A percentile compares a stretch with the other conserved stretches of the same genome.
These are phyloP conservation scores for Erpornis zantholeuca DNA, from an alignment of 2,113 vertebrate species.

Conservation along the genomic window DNA sequence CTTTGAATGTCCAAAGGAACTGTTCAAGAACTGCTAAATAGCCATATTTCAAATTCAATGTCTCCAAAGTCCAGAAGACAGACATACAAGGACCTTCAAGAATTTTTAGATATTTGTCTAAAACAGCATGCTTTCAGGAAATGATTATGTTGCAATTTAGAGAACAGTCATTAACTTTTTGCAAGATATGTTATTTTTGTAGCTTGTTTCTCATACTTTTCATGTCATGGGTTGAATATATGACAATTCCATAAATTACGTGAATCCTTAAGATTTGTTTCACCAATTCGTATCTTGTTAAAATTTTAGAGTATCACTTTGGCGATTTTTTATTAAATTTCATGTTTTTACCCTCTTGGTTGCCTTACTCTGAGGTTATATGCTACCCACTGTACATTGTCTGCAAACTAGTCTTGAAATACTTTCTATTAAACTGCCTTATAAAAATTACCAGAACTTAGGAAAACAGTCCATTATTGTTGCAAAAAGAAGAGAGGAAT, in stretches of 20 bases:
- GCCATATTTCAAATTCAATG: background rate
- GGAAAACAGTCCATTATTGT: background rate
- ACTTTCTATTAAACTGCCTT: background rate
- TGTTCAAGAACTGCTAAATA: background rate
- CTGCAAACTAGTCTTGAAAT: background rate
- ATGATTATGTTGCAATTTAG: background rate
- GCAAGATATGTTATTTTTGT: background rate
- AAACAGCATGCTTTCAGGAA: background rate
- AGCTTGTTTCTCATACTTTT: background rate
- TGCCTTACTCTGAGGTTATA: background rate
- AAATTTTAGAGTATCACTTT: background rate
- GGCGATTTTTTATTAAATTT: background rate
- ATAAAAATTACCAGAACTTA: background rate
- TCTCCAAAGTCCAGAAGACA: background rate
- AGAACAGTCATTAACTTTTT: background rate
- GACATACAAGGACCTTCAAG: background rate
- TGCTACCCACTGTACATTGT: background rate
- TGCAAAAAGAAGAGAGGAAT: background rate
- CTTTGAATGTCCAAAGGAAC: background rate
- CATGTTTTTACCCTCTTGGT: background rate
- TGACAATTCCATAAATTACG: background rate
- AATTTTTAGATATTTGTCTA: background rate
- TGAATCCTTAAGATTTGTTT: background rate
- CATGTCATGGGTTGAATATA: background rate
- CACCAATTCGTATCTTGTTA: background rate